phyloP scores from a whole-genome alignment of 2,113 vertebrate species.

The Colinus virginianus region DNA sequence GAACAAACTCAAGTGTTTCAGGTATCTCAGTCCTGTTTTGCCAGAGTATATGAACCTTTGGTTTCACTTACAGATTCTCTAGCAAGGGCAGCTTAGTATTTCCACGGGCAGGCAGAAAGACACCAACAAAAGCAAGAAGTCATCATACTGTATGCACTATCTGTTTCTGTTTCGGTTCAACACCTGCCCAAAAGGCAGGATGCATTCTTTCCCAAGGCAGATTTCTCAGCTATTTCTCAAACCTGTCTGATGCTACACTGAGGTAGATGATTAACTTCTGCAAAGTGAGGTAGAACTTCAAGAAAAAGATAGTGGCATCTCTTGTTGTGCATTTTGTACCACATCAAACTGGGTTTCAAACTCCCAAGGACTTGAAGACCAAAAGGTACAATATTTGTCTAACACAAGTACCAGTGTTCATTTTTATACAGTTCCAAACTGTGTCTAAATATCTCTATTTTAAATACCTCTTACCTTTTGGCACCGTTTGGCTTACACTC shows the following conservation, averaged over 20 bases:
- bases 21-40: slow-evolving; percentile 17
- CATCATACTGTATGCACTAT: slow-evolving; percentile 17
- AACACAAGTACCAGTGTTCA: slow-evolving; percentile 59
- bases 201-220: slow-evolving; percentile 22
- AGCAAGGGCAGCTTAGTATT: slow-evolving; percentile 24
- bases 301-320: slow-evolving; percentile 64
- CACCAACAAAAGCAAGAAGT: slow-evolving; percentile 27
- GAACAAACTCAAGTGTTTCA: neutral
- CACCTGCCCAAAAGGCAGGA: slow-evolving; percentile 39
- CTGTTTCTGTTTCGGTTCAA: neutral
- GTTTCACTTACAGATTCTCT: slow-evolving; percentile 63
- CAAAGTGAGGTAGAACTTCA: slow-evolving; percentile 78
- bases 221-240: slow-evolving; percentile 53
- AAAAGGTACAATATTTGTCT: slow-evolving; percentile 45
- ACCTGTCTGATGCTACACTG: slow-evolving; percentile 56
- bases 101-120: slow-evolving; percentile 54
- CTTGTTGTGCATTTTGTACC: slow-evolving; percentile 61
- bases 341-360: slow-evolving; percentile 57
- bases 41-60: slow-evolving; percentile 39
- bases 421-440: slow-evolving; percentile 80
- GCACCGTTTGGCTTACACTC: slow-evolving; percentile 76
- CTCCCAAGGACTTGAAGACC: slow-evolving; percentile 42
- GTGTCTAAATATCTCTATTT: slow-evolving; percentile 68
- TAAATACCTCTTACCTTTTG: slow-evolving; percentile 79
- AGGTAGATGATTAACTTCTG: slow-evolving; percentile 77